Base-by-base conservation (phyloP, 2,888 invertebrate species). In the Noctua pronuba region DNA sequence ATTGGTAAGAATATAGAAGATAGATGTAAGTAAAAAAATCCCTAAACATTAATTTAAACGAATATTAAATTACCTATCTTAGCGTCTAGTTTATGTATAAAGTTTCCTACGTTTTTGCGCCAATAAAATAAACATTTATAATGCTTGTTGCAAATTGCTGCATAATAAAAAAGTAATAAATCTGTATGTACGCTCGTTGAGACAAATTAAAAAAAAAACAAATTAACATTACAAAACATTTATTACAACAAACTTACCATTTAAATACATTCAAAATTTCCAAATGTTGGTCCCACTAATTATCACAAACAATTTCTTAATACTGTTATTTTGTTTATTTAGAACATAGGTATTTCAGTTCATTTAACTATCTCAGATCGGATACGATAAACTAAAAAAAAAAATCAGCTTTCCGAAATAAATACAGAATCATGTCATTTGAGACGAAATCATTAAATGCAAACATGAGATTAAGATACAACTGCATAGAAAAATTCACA, bases 211-310 rank as follows among this genome's bases (percentile, higher is more conserved):
- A 55, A 74, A 74, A 28, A 35, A 69, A 44, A 18, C 28, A 21
- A 16, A 72, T 13, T 46, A 41, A 41, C 41, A 65, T 62, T 18
- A 1, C 35, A 44, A 67, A 64, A 18, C 49, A 64, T 83, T 80
- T 85, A 85, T 76, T 86, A 69, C 35, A 79, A 80, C 74, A 73
- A 70, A 84, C 83, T 75, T 80, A 76, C 71, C 71, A 84, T 79
- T 86, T 74, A 58, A 81, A 84, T 71, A 77, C 83, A 86, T 83
- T 72, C 10, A 75, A 66, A 44, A 13, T 71, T 73, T 73, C 46
- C 11, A 84, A 86, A 76, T 46, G 24, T 31, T 55, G 72, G 67
- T 77, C 73, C 62, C 80, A 70, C 64, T 64, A 73, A 62, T 52
- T 75, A 80, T 76, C 81, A 85, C 84, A 78, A 76, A 49, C 13